phyloP scores from a whole-genome alignment of 92 coral and sea anemone genomes.

The Palythoa grandiflora region DNA sequence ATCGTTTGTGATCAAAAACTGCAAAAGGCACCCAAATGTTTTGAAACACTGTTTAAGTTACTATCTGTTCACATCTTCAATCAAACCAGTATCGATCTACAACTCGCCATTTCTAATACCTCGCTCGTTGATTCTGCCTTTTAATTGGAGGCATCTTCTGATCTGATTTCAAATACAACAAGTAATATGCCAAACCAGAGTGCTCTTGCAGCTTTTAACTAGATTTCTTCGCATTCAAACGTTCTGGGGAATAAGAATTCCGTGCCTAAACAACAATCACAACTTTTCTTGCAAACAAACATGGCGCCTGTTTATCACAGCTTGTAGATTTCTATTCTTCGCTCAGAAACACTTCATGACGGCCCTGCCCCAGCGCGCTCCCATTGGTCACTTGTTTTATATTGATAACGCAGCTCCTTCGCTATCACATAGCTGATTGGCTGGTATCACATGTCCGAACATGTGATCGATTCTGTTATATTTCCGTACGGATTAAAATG shows the following conservation, averaged over 20 bases:
- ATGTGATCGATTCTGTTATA: conserved; percentile 24
- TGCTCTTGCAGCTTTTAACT: conserved; percentile 7
- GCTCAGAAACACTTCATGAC: conserved; percentile 11
- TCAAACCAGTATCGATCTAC: not conserved
- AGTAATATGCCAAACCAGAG: not conserved
- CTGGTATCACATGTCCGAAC: conserved; percentile 13
- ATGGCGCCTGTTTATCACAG: conserved; percentile 41
- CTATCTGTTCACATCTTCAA: not conserved
- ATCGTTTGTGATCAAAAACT: not conserved
- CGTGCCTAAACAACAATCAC: conserved; percentile 6
- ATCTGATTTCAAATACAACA: conserved; percentile 22
- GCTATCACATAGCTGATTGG: conserved; percentile 16
- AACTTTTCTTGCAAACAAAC: conserved; percentile 30
- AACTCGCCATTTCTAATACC: conserved; percentile 26
- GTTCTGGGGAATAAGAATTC: not conserved
- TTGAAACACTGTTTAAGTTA: not conserved
- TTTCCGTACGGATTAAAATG: not conserved
- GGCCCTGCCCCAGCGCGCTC: conserved; percentile 39
- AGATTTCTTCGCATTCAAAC: conserved; percentile 7
- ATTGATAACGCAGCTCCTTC: conserved; percentile 1
- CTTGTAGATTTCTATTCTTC: not conserved
- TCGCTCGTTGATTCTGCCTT: conserved; percentile 44
- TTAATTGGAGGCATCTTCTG: conserved; percentile 25
- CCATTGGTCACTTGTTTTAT: conserved; percentile 20
- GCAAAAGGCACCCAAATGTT: not conserved